Percentiles rank a stretch among this genome's conserved stretches.
Conservation (phyloP, 2,797 vertebrate genomes). For the Sparidentex hasta region DNA sequence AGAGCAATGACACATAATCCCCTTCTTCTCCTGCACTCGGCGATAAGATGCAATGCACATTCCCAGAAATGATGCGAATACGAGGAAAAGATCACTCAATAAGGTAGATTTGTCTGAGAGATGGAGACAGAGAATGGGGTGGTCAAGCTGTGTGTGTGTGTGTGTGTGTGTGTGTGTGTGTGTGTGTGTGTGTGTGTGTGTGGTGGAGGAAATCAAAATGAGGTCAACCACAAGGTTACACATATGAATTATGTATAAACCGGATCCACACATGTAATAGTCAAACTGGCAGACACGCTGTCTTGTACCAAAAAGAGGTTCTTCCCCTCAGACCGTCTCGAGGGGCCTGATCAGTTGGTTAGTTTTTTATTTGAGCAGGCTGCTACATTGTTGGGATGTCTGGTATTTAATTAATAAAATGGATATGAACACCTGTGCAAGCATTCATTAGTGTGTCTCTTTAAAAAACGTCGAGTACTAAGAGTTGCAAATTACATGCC, state of each 20-base stretch:
- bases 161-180: not conserved
- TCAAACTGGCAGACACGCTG: constrained; percentile 16
- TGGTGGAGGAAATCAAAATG: constrained; percentile 8
- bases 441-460: constrained; percentile 53
- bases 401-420: constrained; percentile 63
- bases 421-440: constrained; percentile 57
- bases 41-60: constrained; percentile 24
- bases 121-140: constrained; percentile 11
- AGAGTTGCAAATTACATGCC: constrained; percentile 45
- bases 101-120: constrained; percentile 11
- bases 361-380: constrained; percentile 33
- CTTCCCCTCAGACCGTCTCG: constrained; percentile 14
- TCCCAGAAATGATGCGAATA: constrained; percentile 25
- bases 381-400: constrained; percentile 45
- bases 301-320: not conserved
- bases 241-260: constrained; percentile 36
- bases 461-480: constrained; percentile 33
- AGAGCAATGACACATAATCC: constrained; percentile 41
- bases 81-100: constrained; percentile 13
- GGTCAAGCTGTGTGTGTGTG: not conserved
- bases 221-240: constrained; percentile 44
- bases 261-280: constrained; percentile 17
- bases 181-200: not conserved
- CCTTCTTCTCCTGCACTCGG: constrained; percentile 4
- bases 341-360: constrained; percentile 17